Evolutionary conservation across 2,797 vertebrate genomes (phyloP), one percentile per base, ranked within the genome.

Genomic region (Coranthus polyacanthus): DNA sequence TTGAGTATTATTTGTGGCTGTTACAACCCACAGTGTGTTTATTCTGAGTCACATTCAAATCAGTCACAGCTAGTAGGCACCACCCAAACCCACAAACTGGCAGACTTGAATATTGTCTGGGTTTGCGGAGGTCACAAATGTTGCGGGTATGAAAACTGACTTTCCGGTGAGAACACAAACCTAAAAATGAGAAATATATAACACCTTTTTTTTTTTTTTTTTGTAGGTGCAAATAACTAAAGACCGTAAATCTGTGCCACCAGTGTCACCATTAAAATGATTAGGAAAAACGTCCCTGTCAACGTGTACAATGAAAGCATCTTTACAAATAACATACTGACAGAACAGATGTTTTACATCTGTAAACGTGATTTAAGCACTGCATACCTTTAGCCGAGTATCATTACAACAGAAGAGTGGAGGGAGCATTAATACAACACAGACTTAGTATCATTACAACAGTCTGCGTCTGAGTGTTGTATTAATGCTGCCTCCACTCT

Each of bases 31-130:
- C 71, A 15, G 51, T 10, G 21, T 62, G 42, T 87, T 91, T 79
- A 77, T 75, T 79, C 46, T 82, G 79, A 82, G 68, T 85, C 72
- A 79, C 54, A 38, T 21, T 81, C 24, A 72, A 60, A 79, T 86
- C 75, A 73, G 84, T 72, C 80, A 41, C 39, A 72, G 59, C 42
- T 45, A 29, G 29, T 44, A 69, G 69, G 72, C 65, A 71, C 37
- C 45, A 54, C 52, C 56, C 49, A 79, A 81, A 88, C 21, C 83
- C 73, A 56, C 68, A 43, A 59, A 79, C 64, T 79, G 79, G 55
- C 75, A 75, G 41, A 69, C 12, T 6, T 34, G 3, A 64, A 75
- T 67, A 72, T 75, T 84, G 69, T 82, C 78, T 83, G 72, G 61
- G 39, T 56, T 62, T 47, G 36, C 53, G 37, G 59, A 63, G 62